Conservation (phyloP, 2,797 vertebrate genomes). For the Setipinna tenuifilis region DNA sequence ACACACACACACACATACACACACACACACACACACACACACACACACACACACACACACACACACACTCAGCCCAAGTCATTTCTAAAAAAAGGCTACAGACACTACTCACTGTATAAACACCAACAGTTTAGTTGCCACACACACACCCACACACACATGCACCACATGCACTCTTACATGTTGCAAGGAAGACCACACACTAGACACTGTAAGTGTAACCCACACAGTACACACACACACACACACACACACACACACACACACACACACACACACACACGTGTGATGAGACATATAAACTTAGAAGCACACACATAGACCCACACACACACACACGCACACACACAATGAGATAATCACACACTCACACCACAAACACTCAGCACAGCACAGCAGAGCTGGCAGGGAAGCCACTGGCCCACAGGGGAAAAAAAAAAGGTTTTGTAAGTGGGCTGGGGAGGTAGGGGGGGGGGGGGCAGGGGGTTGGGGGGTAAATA, state of each 20-base stretch:
- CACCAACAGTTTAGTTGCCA: background rate
- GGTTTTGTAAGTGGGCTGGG: background rate
- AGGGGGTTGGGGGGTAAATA: slow-evolving; percentile 33
- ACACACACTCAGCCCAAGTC: background rate
- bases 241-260: no score
- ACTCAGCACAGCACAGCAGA: background rate
- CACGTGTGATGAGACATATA: background rate
- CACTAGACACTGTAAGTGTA: background rate
- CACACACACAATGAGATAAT: no score
- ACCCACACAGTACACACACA: background rate
- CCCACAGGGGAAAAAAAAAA: background rate
- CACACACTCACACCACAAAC: slow-evolving; percentile 9
- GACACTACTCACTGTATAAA: no score
- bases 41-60: background rate
- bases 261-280: background rate
- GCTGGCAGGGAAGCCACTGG: slow-evolving; percentile 14
- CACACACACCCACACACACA: background rate
- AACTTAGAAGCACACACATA: background rate
- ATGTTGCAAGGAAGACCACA: background rate
- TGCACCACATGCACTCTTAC: background rate
- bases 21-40: background rate
- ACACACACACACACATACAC: background rate
- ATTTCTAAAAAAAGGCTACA: no score
- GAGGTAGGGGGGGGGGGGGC: no score
- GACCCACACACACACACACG: background rate